Base-by-base conservation (phyloP, 2,797 vertebrate genomes). In the Myotis planiceps region DNA sequence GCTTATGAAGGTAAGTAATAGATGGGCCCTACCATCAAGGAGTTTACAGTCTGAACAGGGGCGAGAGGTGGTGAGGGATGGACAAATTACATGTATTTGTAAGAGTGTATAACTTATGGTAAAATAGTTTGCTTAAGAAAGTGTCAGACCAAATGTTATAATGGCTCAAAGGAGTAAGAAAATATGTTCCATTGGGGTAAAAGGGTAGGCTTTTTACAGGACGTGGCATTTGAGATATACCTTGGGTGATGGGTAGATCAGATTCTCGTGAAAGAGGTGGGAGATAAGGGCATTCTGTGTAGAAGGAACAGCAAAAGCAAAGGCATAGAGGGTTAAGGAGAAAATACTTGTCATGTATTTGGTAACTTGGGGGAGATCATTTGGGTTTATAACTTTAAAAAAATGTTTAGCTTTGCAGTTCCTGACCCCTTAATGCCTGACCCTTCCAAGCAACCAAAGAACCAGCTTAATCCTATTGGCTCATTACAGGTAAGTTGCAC, bases 401-500 rank as follows among this genome's bases (percentile, higher is more conserved):
- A 89, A 96, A 93, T 95, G 82, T 97, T 97, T 96, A 98, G 98
- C 92, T 97, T 98, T 97, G 97, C 98, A 95, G 91, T 97, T 95
- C 96, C 97, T 94, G 97, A 98, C 58, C 96, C 98, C 37, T 93
- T 96, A 95, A 97, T 96, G 82, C 97, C 97, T 87, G 98, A 98
- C 82, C 95, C 97, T 95, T 84, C 97, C 42, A 98, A 98, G 93
- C 97, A 98, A 92, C 95, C 98, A 84, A 97, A 97, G 91, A 98
- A 98, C 92, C 98, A 98, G 83, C 95, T 97, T 93, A 98, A 98
- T 95, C 98, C 98, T 58, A 97, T 98, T 90, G 98, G 98, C 51
- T 97, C 97, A 55, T 96, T 98, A 89, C 98, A 98, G 97, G 98
- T 98, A 97, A 95, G 94, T 88, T n/a, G 13, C 34, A 72, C 15